These are phyloP conservation scores for Papilio helenus DNA, from an alignment of 1,140 invertebrate species.

Conservation along the genomic window DNA sequence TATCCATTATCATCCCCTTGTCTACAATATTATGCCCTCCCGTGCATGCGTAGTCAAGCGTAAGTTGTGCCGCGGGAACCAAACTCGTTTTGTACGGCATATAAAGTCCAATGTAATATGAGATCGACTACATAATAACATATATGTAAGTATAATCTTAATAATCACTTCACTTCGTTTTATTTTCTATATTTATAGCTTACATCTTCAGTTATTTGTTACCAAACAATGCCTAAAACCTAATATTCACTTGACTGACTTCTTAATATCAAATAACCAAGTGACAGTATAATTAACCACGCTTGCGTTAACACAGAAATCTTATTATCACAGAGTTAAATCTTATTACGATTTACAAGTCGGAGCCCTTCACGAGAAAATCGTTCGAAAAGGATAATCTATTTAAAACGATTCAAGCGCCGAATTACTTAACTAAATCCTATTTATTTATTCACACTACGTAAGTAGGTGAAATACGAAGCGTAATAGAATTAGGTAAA, in stretches of 20 bases:
- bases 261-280: background rate
- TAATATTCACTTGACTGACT: background rate
- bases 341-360: conserved; percentile 9
- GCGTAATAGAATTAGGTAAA: conserved; percentile 1
- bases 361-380: background rate
- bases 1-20: too few relatives aligned
- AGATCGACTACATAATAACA: too few relatives aligned
- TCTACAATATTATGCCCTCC: too few relatives aligned
- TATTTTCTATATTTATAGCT: too few relatives aligned
- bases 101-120: too few relatives aligned
- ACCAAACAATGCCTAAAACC: background rate
- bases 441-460: conserved; percentile 8
- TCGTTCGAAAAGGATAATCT: background rate
- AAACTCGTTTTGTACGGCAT: too few relatives aligned
- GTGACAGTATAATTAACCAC: background rate
- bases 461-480: background rate
- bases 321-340: background rate
- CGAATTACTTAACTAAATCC: conserved; percentile 7
- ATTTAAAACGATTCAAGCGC: background rate
- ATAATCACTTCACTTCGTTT: too few relatives aligned
- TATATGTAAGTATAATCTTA: too few relatives aligned
- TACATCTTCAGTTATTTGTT: too few relatives aligned
- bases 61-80: too few relatives aligned
- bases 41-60: too few relatives aligned
- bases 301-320: background rate